A percentile compares a stretch with the other conserved stretches of the same genome.
phyloP scores from a whole-genome alignment of 1,140 invertebrate species.

The Cydia strobilella region DNA sequence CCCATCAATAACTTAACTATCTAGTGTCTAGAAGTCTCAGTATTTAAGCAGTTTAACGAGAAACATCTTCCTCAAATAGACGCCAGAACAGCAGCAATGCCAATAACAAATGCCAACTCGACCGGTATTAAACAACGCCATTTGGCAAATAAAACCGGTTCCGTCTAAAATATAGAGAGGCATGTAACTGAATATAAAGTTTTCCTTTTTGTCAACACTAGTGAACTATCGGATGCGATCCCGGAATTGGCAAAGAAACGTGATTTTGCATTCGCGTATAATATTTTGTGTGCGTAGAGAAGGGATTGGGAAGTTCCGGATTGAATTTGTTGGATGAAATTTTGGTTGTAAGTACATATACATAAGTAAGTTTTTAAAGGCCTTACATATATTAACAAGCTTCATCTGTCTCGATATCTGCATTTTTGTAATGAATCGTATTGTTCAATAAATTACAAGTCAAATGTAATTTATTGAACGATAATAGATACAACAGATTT shows the following conservation, averaged over 20 bases:
- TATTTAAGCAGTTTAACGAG: background rate
- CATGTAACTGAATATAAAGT: slow-evolving; percentile 62
- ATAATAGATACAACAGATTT: too few relatives aligned
- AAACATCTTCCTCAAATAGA: slow-evolving; percentile 31
- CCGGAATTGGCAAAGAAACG: slow-evolving; percentile 57
- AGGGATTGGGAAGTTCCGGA: slow-evolving; percentile 45
- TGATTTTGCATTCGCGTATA: slow-evolving; percentile 52
- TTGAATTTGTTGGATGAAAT: slow-evolving; percentile 56
- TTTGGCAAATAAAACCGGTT: slow-evolving; percentile 64
- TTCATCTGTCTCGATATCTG: too few relatives aligned
- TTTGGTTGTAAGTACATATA: slow-evolving; percentile 35
- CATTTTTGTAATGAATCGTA: too few relatives aligned
- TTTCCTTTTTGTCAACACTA: slow-evolving; percentile 57
- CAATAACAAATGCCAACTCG: slow-evolving; percentile 58
- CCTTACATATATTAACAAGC: too few relatives aligned
- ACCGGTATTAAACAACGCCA: slow-evolving; percentile 68
- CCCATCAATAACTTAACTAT: background rate
- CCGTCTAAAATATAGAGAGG: slow-evolving; percentile 49
- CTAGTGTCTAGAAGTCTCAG: background rate
- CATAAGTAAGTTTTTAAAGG: too few relatives aligned
- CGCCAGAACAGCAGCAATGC: slow-evolving; percentile 46
- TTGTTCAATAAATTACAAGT: too few relatives aligned
- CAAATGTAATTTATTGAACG: too few relatives aligned
- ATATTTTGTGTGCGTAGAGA: slow-evolving; percentile 55
- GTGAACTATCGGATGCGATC: slow-evolving; percentile 43